Conservation (phyloP, 1,140 invertebrate genomes). For the Drosophila tsacasi region DNA sequence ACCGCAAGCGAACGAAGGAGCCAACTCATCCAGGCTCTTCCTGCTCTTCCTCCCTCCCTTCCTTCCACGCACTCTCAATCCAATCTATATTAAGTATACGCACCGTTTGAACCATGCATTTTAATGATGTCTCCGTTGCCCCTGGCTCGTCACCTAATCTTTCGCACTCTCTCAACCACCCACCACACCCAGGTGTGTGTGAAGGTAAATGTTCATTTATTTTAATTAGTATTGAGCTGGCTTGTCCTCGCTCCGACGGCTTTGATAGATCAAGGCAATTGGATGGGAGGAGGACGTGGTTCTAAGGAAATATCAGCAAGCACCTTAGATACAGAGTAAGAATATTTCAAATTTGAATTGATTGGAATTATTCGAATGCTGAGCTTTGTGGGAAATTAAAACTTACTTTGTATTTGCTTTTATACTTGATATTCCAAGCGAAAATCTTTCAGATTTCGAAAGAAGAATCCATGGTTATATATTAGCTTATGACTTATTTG, state of each 20-base stretch:
- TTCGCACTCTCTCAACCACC: slow-evolving; percentile 16
- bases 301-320: slow-evolving; percentile 41
- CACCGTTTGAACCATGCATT: slow-evolving; percentile 81
- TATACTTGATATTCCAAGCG: too few species aligned
- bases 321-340: background rate
- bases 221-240: slow-evolving; percentile 77
- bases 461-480: too few species aligned
- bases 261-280: slow-evolving; percentile 43
- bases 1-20: slow-evolving; percentile 44
- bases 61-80: slow-evolving; percentile 14
- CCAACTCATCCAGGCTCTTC: slow-evolving; percentile 37
- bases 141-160: slow-evolving; percentile 47
- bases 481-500: too few species aligned
- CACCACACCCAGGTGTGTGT: slow-evolving; percentile 2
- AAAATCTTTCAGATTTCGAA: too few species aligned
- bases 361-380: background rate
- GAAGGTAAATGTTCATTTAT: slow-evolving; percentile 76
- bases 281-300: background rate
- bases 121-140: slow-evolving; percentile 73
- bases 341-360: slow-evolving; percentile 8
- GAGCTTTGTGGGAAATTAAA: background rate
- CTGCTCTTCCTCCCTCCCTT: background rate
- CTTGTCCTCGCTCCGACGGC: slow-evolving; percentile 21
- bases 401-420: background rate
- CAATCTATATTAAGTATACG: slow-evolving; percentile 82